Percentiles rank a stretch among this genome's conserved stretches.
Evolutionary conservation across 2,888 invertebrate genomes (phyloP).

Genomic region (Eupelmus urozonus): DNA sequence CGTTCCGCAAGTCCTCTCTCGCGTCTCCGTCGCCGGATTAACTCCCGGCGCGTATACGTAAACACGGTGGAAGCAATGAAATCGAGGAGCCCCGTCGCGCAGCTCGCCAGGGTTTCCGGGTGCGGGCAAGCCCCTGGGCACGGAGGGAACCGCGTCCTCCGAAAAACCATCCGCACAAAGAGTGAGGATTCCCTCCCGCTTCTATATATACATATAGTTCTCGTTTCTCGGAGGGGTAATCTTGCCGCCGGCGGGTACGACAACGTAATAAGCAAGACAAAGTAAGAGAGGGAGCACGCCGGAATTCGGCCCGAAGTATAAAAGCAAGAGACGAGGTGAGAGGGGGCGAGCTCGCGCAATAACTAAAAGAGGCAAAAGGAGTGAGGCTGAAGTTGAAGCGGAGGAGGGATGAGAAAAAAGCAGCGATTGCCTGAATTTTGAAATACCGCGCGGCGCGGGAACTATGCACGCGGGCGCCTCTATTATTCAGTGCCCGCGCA

Average conservation of each 20-base stretch:
- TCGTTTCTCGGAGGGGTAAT: neutral
- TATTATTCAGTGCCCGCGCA: conserved; percentile 18
- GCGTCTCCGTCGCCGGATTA: conserved; percentile 58
- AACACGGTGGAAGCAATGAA: neutral
- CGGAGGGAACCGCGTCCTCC: too few species aligned
- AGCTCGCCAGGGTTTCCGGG: too few species aligned
- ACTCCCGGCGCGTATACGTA: neutral
- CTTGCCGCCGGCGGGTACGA: neutral
- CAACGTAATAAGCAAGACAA: conserved; percentile 20
- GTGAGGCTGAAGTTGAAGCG: neutral
- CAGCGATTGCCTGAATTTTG: conserved; percentile 26
- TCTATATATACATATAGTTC: too few species aligned
- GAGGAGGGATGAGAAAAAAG: neutral
- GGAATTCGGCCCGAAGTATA: neutral
- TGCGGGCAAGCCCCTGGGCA: too few species aligned
- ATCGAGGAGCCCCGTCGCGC: neutral
- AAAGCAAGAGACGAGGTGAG: neutral
- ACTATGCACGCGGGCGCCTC: neutral
- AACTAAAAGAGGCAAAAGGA: neutral
- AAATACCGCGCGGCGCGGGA: neutral
- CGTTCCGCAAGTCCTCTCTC: conserved; percentile 37
- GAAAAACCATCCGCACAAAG: neutral
- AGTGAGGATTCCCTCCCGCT: neutral
- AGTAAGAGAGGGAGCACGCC: neutral
- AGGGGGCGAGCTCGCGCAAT: neutral